Evolutionary conservation across 2,113 vertebrate genomes (phyloP), one percentile per base, ranked within the genome.

Genomic region (Rutilus rutilus): DNA sequence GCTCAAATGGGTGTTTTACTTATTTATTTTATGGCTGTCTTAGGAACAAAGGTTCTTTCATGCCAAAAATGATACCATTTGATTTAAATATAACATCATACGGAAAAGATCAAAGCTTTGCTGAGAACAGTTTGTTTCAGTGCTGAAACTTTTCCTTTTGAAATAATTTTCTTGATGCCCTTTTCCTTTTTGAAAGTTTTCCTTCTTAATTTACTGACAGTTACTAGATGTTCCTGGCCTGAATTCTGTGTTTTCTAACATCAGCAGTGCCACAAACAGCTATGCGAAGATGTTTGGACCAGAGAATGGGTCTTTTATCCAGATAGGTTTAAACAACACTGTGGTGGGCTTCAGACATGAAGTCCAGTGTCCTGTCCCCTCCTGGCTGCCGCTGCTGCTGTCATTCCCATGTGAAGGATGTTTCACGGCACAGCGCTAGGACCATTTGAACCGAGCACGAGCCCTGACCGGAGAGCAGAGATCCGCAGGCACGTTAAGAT

Each of bases 401-500:
- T 73, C 65, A 27, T 86, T 19, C 67, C 65, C 54, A 30, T 60
- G 82, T 82, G 47, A 84, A 90, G 78, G 65, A 90, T 90, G 89
- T 87, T 77, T 81, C 74, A 85, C 82, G 30, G 71, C 23, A 19
- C 19, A 39, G 60, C 60, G 11, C 73, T 85, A 87, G 85, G 82
- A 87, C 45, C 82, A 19, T 42, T 36, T 76, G 85, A 21, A 69
- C 45, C 73, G 27, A 76, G 57, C 45, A 69, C 81, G n/a, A 77
- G 85, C 75, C 75, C 21, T 65, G 89, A 85, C 74, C 89, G 85
- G 50, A 82, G 87, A 27, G 30, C 77, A 67, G 25, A 65, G 74
- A 86, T 90, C 83, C 78, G 87, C 39, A 64, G 54, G 27, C 85
- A 88, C 85, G 80, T 90, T 47, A 87, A 62, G 85, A 85, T 75